phyloP scores from a whole-genome alignment of 2,888 invertebrate species.

The Xanthostigma xanthostigma region DNA sequence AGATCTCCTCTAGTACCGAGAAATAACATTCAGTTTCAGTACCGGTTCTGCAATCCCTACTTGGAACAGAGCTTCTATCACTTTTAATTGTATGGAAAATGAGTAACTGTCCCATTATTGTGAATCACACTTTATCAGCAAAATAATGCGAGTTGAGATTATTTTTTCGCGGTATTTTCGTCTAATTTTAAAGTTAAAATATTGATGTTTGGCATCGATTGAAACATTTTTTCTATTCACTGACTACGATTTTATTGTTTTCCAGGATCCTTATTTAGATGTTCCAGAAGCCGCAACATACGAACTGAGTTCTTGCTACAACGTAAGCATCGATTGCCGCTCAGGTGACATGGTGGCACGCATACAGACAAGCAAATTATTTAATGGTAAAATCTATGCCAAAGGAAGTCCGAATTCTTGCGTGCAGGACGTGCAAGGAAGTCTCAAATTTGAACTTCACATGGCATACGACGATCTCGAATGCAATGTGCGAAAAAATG shows the following conservation, averaged over 20 bases:
- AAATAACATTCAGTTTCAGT: no score
- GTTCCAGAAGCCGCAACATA: constrained; percentile 85
- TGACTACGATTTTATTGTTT: constrained; percentile 10
- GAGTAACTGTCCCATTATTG: no score
- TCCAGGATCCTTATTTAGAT: constrained; percentile 73
- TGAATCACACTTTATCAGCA: no score
- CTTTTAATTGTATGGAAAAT: no score
- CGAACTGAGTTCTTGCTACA: constrained; percentile 86
- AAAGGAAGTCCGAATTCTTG: constrained; percentile 89
- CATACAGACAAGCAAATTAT: constrained; percentile 81
- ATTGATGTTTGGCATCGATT: no score
- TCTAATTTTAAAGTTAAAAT: no score
- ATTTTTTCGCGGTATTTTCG: no score
- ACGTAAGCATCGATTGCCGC: constrained; percentile 84
- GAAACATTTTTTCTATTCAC: background rate
- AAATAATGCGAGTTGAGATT: no score
- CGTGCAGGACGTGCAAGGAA: constrained; percentile 74
- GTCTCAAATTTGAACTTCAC: constrained; percentile 77
- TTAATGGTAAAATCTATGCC: constrained; percentile 89
- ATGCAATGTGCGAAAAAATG: constrained; percentile 83
- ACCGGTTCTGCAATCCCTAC: no score
- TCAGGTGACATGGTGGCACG: constrained; percentile 86
- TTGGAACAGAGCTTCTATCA: no score
- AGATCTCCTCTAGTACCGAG: no score
- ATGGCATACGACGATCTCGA: constrained; percentile 88